Conservation (phyloP, 2,888 invertebrate genomes). For the Tupiocoris notatus region DNA sequence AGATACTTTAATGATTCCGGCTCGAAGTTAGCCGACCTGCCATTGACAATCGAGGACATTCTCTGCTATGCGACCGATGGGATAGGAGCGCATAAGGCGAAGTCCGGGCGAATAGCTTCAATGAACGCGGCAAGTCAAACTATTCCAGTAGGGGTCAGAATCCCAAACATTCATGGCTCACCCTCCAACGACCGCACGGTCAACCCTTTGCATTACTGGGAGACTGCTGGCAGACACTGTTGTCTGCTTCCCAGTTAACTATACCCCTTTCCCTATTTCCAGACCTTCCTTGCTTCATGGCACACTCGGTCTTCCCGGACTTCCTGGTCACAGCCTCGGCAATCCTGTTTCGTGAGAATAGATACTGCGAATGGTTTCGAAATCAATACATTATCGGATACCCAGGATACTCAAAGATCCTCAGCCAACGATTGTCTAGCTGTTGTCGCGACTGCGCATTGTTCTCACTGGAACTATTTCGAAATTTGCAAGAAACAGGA, state of each 20-base stretch:
- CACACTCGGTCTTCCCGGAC: too few species aligned
- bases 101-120: too few species aligned
- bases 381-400: not conserved
- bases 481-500: not conserved
- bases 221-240: not conserved
- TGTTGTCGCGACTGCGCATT: not conserved
- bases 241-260: not conserved
- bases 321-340: not conserved
- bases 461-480: not conserved
- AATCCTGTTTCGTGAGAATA: not conserved
- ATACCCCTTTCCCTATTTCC: not conserved
- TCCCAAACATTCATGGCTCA: slow-evolving; percentile 18
- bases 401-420: too few species aligned
- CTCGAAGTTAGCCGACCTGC: too few species aligned
- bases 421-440: not conserved
- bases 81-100: too few species aligned
- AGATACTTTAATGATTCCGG: too few species aligned
- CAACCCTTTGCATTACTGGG: not conserved
- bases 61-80: too few species aligned
- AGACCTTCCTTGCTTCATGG: not conserved
- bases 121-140: too few species aligned
- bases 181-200: not conserved
- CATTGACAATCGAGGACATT: too few species aligned
- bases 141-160: slow-evolving; percentile 1
- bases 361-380: not conserved